Evolutionary conservation across 2,113 vertebrate genomes (phyloP).

Genomic region (Cervus canadensis): DNA sequence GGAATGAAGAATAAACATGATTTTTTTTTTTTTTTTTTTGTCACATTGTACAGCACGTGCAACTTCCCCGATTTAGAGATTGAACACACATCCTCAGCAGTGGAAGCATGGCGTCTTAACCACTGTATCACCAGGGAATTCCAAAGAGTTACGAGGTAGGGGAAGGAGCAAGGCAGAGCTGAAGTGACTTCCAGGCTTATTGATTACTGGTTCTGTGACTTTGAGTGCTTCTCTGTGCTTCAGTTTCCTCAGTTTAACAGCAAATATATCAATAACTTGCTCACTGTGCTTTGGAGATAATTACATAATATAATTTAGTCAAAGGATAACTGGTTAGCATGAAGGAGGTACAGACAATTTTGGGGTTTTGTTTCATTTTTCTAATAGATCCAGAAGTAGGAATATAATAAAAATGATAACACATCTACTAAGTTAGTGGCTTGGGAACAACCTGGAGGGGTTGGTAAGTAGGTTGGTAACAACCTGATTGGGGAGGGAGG

Average conservation of each 20-base stretch:
- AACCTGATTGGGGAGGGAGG: neutral
- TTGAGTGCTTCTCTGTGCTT: neutral
- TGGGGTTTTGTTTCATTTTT: neutral
- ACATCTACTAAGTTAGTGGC: neutral
- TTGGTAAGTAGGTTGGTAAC: neutral
- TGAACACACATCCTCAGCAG: neutral
- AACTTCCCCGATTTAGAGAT: neutral
- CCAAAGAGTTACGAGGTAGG: neutral
- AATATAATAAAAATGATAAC: neutral
- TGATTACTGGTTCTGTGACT: neutral
- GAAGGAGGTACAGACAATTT: neutral
- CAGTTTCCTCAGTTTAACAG: neutral
- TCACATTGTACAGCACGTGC: neutral
- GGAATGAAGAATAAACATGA: neutral
- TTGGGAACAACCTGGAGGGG: neutral
- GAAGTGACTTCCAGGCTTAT: neutral
- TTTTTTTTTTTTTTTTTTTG: neutral
- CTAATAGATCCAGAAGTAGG: neutral
- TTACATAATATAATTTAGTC: neutral
- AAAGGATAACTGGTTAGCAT: neutral
- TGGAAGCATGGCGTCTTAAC: neutral
- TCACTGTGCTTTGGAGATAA: neutral
- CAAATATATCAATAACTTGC: neutral
- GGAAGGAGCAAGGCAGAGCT: neutral
- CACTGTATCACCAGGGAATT: neutral